A percentile compares a stretch with the other conserved stretches of the same genome.
Evolutionary conservation across 2,113 vertebrate genomes (phyloP).

Genomic region (Amphiprion percula): DNA sequence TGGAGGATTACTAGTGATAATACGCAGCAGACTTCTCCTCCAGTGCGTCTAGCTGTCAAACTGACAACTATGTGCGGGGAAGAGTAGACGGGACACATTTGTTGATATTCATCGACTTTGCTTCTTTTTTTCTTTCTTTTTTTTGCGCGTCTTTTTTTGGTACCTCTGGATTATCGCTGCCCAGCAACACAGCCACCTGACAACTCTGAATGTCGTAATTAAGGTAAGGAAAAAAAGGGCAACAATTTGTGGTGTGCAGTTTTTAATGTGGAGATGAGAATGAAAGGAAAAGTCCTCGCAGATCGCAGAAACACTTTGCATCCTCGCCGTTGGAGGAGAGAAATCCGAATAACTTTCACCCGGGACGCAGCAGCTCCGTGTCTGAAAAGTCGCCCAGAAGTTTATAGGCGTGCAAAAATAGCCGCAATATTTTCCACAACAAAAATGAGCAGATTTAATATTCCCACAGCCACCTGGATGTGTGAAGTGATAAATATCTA

Average conservation of each 20-base stretch:
- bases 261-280: constrained; percentile 29
- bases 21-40: constrained; percentile 78
- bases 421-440: not conserved
- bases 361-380: constrained; percentile 43
- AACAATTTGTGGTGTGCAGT: not conserved
- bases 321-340: constrained; percentile 15
- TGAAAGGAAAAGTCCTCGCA: constrained; percentile 23
- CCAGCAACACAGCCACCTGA: constrained; percentile 85
- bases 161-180: constrained; percentile 81
- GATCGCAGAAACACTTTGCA: not conserved
- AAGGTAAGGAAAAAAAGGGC: constrained; percentile 81
- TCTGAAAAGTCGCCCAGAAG: constrained; percentile 57
- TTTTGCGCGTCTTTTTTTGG: constrained; percentile 26
- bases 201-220: constrained; percentile 86
- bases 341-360: constrained; percentile 63
- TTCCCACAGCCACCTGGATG: constrained; percentile 33
- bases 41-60: constrained; percentile 82
- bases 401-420: constrained; percentile 26
- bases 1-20: constrained; percentile 76
- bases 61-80: constrained; percentile 77
- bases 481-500: not conserved
- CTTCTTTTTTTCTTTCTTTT: constrained; percentile 23
- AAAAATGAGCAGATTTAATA: not conserved
- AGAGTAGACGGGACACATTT: constrained; percentile 62
- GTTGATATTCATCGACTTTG: constrained; percentile 72